Base-by-base conservation (phyloP, 2,888 invertebrate species). In the Ophion obscuratus region DNA sequence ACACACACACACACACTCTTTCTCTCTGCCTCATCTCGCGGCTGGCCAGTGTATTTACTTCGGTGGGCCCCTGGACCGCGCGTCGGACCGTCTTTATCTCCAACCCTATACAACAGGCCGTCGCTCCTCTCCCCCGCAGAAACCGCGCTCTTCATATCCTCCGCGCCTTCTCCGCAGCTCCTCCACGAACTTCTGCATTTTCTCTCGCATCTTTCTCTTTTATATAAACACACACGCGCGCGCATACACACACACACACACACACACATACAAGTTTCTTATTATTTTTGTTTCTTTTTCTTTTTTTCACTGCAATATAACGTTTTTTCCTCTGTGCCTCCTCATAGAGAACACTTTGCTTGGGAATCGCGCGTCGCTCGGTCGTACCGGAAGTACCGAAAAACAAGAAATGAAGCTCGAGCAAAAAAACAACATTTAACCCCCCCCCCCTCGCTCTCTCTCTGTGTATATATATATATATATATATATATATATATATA, bases 121-220 rank as follows among this genome's bases (percentile, higher is more conserved):
- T 31, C 31, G 31, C 31, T 31, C 31, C 31, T 31, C 2, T 31
- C 31, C 31, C 31, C 31, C 31, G 31, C 31, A 31, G 31, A 53
- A 57, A 27, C 62, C 84, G 53, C 68, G 61, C 70, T 81, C 84
- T 40, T 53, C 74, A 17, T 44, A 66, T 40, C 27, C 74, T 27
- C 53, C 59, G 59, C 61, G 31, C 31, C 74, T 73, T 20, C 73
- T 78, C 36, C 67, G 77, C 31, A 31, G 31, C 31, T 77, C 86
- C 87, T 84, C 82, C 80, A 86, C 84, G 78, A 86, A 84, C 80
- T 87, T 76, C 24, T 64, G 68, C 83, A 86, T 87, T 86, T 84
- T 86, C 88, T 85, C 87, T 27, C 59, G 31, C 31, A 31, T 31
- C 31, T 31, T 2, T 31, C 31, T 31, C 31, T 31, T 31, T 31